Evolutionary conservation across 1,140 invertebrate species (phyloP), one percentile per base, ranked within the genome.

Genomic region (Psilanteris sp.): DNA sequence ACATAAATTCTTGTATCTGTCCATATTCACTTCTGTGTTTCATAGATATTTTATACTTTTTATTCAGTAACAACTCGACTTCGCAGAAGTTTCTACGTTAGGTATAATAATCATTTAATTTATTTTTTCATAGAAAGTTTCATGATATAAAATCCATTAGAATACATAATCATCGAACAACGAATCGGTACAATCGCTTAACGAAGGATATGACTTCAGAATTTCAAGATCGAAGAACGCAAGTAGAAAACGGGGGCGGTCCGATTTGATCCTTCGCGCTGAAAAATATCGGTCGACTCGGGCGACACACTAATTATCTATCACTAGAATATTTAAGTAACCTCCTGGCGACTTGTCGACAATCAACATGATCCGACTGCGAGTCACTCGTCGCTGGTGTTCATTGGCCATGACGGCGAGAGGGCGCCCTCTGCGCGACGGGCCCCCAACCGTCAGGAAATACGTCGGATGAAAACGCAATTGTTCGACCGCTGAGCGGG

Each of bases 321-420:
- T 46, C 32, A 43, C 64, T 68, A 68, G 39, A 57, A 68, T 57
- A 68, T 68, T 66, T 57, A 68, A 50, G 52, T 68, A 68, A 57
- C 64, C 43, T 57, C 20, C 43, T 50, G 52, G 50, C 27, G 44
- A 59, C 50, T 41, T 48, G 16, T 57, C 20, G 52, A 68, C 50
- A 32, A 41, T 46, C 50, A 57, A 57, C 43, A 43, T 39, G 50
- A n/a, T n/a, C n/a, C n/a, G n/a, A 15, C 8, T 26, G 8, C 36
- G 10, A 39, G 10, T 26, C 29, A 50, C n/a, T 27, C n/a, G 18
- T 22, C 11, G 24, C 14, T 15, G 18, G 11, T 36, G 37, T 46
- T 34, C 15, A 9, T 2, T 37, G 34, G n/a, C n/a, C n/a, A n/a
- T n/a, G n/a, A n/a, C n/a, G n/a, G n/a, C n/a, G n/a, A n/a, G n/a